Percentiles rank a stretch among this genome's conserved stretches.
Conservation (phyloP, 2,888 invertebrate genomes). For the Cephus pygmeus region DNA sequence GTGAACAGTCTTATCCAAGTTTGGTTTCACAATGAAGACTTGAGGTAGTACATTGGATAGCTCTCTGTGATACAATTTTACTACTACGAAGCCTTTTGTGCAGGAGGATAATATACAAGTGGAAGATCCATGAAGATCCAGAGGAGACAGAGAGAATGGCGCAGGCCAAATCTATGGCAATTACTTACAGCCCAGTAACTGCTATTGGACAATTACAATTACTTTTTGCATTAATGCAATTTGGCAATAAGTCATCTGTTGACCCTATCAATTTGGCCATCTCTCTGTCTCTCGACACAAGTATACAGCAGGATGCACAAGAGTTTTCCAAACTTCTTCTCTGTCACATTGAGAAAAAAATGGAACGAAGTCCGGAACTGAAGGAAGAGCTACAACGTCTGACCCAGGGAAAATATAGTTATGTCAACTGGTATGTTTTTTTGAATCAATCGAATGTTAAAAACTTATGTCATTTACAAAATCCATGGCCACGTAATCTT, state of each 20-base stretch:
- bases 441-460: not conserved
- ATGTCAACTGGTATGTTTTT: conserved; percentile 35
- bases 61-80: not conserved
- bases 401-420: conserved; percentile 61
- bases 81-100: not conserved
- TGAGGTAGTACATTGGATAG: conserved; percentile 58
- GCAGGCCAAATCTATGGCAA: conserved; percentile 41
- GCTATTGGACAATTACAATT: conserved; percentile 71
- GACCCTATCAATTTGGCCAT: conserved; percentile 72
- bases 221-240: conserved; percentile 72
- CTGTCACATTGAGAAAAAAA: conserved; percentile 69
- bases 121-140: conserved; percentile 67
- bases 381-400: conserved; percentile 55
- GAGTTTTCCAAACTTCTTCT: conserved; percentile 74
- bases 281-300: conserved; percentile 70
- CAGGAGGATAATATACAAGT: conserved; percentile 70
- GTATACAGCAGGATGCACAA: conserved; percentile 74
- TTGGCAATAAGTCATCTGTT: conserved; percentile 68
- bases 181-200: conserved; percentile 62
- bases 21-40: conserved; percentile 73
- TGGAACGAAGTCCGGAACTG: conserved; percentile 58
- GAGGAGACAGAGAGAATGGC: conserved; percentile 54
- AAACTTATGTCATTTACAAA: conserved; percentile 22
- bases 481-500: not conserved
- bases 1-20: conserved; percentile 74